Base-by-base conservation (phyloP, 2,888 invertebrate species). In the Mythimna vitellina region DNA sequence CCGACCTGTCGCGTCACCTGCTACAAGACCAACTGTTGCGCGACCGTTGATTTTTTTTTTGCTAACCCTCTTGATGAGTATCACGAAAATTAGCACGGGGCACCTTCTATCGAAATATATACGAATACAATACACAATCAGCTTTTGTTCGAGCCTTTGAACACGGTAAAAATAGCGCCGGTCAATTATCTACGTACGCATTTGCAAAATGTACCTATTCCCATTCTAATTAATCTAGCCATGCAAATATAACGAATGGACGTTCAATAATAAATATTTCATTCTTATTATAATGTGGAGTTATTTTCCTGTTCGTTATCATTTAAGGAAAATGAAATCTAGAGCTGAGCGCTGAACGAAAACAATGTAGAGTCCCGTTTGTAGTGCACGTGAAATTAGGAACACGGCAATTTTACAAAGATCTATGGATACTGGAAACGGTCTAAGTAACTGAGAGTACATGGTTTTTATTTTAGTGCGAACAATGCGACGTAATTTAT, bases 41-140 rank as follows among this genome's bases (percentile, higher is more conserved):
- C 95, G 94, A 94, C 96, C 95, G 96, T 96, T 95, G 94, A 93
- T 95, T 96, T 81, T 95, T 95, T 95, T 95, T 93, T 92, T 92
- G 90, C 92, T 91, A 86, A 86, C 91, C 92, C 91, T 88, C 90
- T 88, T 85, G 86, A 85, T 89, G 85, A 84, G 86, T 91, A 91
- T 91, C 90, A 90, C 89, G 90, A 92, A 94, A 94, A 94, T 94
- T 93, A 93, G 94, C 93, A 91, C 92, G 89, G 88, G 71, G 56
- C 73, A 76, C 85, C 76, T 78, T 77, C 82, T 75, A 78, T 67
- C 70, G 75, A 72, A 75, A 80, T 78, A 63, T 69, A 57, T 61
- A 82, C 53, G 10, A 51, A 66, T 58, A 73, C 62, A 68, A 73
- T 65, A 75, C 66, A 77, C 54, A 56, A 68, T 76, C 57, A 58